phyloP scores from a whole-genome alignment of 1,140 invertebrate species.

The Trichomalopsis sarcophagae region DNA sequence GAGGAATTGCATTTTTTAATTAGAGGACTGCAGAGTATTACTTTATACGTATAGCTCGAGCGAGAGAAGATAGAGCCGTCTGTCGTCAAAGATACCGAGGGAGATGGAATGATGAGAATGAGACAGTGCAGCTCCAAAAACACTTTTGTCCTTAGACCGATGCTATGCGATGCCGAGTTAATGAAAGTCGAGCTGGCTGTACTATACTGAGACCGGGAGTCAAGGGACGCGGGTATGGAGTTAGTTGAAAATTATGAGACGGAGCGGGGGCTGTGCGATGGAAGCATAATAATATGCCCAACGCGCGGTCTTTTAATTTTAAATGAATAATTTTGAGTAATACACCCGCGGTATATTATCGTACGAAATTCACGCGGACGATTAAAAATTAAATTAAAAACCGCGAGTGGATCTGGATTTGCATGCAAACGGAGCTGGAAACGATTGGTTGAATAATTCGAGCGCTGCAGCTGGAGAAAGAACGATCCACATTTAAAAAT shows the following conservation, averaged over 20 bases:
- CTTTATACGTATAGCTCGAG: too few relatives aligned
- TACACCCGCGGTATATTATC: background rate
- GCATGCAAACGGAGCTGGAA: too few relatives aligned
- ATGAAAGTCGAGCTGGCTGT: background rate
- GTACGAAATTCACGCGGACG: background rate
- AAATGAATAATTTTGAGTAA: background rate
- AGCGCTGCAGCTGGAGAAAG: too few relatives aligned
- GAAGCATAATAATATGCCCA: background rate
- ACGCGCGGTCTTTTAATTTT: background rate
- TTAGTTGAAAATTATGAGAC: slow-evolving; percentile 10
- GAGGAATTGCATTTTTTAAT: background rate
- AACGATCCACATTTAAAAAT: too few relatives aligned
- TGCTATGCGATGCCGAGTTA: slow-evolving; percentile 2
- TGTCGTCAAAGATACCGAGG: background rate
- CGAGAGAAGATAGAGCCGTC: too few relatives aligned
- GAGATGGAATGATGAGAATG: background rate
- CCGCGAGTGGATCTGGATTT: too few relatives aligned
- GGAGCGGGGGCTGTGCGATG: too few relatives aligned
- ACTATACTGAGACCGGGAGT: background rate
- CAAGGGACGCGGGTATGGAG: background rate
- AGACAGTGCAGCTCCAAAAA: background rate
- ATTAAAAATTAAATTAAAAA: background rate
- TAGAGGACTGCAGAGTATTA: too few relatives aligned
- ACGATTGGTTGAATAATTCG: too few relatives aligned
- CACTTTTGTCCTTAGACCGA: background rate